A percentile compares a stretch with the other conserved stretches of the same genome.
phyloP scores from a whole-genome alignment of 2,113 vertebrate genomes.

The Raja brachyura region DNA sequence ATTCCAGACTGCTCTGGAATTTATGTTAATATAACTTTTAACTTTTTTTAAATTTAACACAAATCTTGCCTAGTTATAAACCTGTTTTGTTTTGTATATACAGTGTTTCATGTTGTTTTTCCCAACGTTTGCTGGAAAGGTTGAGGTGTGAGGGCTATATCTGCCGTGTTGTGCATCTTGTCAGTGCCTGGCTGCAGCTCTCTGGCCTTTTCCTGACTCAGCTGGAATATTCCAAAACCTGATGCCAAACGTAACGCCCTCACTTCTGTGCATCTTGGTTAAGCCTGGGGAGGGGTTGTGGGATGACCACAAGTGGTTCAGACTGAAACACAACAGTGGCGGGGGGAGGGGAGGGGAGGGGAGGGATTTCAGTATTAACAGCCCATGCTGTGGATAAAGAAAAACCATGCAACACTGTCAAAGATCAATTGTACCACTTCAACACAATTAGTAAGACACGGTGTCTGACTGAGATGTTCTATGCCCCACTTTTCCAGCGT shows the following conservation, averaged over 20 bases:
- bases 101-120: neutral
- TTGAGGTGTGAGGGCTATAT: neutral
- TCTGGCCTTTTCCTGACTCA: neutral
- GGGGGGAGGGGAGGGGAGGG: no score
- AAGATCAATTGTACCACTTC: neutral
- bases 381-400: neutral
- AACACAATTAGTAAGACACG: neutral
- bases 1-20: neutral
- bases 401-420: neutral
- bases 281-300: neutral
- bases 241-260: neutral
- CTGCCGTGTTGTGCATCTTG: neutral
- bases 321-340: neutral
- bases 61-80: neutral
- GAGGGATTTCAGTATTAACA: neutral
- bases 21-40: constrained; percentile 25
- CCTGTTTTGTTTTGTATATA: neutral
- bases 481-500: neutral
- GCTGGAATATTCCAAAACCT: neutral
- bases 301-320: no score
- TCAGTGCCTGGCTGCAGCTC: neutral
- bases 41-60: neutral
- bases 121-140: neutral
- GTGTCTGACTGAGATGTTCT: neutral
- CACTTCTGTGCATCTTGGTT: neutral